phyloP scores from a whole-genome alignment of 2,888 invertebrate species.

The Dicyrtomina minuta region DNA sequence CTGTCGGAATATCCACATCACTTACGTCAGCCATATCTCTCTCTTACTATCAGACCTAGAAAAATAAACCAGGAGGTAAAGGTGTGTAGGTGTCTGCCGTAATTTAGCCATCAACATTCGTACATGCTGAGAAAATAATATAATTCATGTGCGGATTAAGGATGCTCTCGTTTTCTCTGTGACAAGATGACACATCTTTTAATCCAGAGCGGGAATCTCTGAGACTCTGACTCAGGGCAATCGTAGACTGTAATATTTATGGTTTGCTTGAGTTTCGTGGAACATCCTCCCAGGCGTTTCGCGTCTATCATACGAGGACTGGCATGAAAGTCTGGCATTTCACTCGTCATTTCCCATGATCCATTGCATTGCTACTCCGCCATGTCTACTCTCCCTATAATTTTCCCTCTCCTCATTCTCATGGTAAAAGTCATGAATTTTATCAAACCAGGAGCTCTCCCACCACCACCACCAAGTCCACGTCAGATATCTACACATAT shows the following conservation, averaged over 20 bases:
- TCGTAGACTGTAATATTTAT: no score
- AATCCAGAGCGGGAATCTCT: constrained; percentile 16
- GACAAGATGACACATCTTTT: constrained; percentile 15
- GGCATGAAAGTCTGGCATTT: constrained; percentile 10
- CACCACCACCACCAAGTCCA: neutral
- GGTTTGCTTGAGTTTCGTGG: constrained; percentile 9
- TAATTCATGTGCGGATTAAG: neutral
- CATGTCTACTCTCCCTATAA: no score
- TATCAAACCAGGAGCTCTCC: neutral
- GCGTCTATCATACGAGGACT: neutral
- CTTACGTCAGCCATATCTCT: constrained; percentile 46
- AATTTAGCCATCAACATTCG: constrained; percentile 13
- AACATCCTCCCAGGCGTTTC: neutral
- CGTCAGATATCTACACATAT: neutral
- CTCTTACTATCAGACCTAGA: constrained; percentile 35
- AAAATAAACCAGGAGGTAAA: constrained; percentile 1
- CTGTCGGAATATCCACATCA: constrained; percentile 20
- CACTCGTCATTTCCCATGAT: constrained; percentile 19
- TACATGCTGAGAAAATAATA: no score
- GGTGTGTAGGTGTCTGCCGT: constrained; percentile 21
- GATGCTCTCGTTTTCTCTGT: neutral
- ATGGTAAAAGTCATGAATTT: neutral
- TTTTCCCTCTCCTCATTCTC: neutral
- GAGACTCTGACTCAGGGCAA: no score
- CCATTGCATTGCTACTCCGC: neutral